phyloP scores from a whole-genome alignment of 2,113 vertebrate species.

The Tympanuchus pallidicinctus region DNA sequence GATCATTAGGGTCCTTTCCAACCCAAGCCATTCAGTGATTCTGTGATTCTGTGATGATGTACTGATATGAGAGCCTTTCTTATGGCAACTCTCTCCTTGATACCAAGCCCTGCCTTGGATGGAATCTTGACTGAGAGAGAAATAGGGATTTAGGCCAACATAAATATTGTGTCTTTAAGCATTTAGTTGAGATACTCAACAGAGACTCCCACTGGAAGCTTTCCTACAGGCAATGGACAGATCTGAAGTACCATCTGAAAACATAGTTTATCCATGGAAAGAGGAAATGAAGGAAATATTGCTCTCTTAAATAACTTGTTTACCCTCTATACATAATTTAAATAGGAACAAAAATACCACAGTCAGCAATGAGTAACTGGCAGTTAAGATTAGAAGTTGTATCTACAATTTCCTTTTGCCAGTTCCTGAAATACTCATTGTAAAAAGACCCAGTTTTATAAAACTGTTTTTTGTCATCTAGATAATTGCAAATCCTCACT shows the following conservation, averaged over 20 bases:
- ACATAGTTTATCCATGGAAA: not conserved
- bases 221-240: not conserved
- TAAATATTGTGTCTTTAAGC: not conserved
- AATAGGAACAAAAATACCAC: not conserved
- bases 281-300: not conserved
- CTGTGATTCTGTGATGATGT: too few species aligned
- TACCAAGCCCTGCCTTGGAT: not conserved
- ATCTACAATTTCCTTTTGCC: not conserved
- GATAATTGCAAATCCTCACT: rapidly evolving
- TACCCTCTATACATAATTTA: not conserved
- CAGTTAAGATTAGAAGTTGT: not conserved
- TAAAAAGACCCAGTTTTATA: not conserved
- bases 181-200: not conserved
- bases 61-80: not conserved
- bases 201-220: not conserved
- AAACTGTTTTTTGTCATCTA: not conserved
- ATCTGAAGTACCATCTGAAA: not conserved
- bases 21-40: too few species aligned
- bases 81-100: not conserved
- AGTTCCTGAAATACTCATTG: not conserved
- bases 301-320: not conserved
- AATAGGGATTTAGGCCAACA: not conserved
- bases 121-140: not conserved
- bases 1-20: too few species aligned
- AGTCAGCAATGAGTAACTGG: not conserved